phyloP scores from a whole-genome alignment of 2,888 invertebrate species.

The Smittia sp. region DNA sequence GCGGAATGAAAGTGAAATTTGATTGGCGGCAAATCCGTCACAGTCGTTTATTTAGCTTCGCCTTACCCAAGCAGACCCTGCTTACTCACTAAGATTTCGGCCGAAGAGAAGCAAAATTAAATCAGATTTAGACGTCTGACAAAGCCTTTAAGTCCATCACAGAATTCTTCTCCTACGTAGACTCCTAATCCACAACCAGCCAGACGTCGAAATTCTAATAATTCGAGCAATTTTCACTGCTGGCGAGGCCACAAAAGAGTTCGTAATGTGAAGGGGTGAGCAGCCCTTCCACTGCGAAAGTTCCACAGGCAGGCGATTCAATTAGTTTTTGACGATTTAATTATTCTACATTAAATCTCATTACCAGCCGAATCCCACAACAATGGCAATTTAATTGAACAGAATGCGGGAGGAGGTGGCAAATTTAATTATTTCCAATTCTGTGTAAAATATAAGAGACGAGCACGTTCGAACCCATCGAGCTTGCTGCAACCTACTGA shows the following conservation, averaged over 20 bases:
- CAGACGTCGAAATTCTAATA: constrained; percentile 5
- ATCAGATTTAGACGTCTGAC: neutral
- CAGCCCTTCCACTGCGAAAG: too few relatives aligned
- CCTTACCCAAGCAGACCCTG: too few relatives aligned
- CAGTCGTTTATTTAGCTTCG: too few relatives aligned
- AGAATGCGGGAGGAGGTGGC: neutral
- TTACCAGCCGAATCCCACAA: constrained; percentile 15
- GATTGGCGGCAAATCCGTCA: constrained; percentile 25
- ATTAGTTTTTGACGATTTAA: constrained; percentile 39
- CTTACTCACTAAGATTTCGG: neutral
- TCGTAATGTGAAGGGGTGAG: too few relatives aligned
- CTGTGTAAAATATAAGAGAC: constrained; percentile 20
- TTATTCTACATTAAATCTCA: constrained; percentile 41
- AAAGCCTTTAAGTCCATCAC: neutral
- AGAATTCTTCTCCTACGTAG: neutral
- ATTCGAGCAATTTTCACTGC: constrained; percentile 27
- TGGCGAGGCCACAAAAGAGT: neutral
- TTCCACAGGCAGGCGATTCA: neutral
- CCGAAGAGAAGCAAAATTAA: neutral
- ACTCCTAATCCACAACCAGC: neutral
- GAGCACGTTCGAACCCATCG: too few relatives aligned
- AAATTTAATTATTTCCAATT: constrained; percentile 38
- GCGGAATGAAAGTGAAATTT: constrained; percentile 13
- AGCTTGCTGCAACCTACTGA: too few relatives aligned
- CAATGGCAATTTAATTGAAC: constrained; percentile 33